Evolutionary conservation across 2,888 invertebrate species (phyloP).

Genomic region (Trichacis sp.): DNA sequence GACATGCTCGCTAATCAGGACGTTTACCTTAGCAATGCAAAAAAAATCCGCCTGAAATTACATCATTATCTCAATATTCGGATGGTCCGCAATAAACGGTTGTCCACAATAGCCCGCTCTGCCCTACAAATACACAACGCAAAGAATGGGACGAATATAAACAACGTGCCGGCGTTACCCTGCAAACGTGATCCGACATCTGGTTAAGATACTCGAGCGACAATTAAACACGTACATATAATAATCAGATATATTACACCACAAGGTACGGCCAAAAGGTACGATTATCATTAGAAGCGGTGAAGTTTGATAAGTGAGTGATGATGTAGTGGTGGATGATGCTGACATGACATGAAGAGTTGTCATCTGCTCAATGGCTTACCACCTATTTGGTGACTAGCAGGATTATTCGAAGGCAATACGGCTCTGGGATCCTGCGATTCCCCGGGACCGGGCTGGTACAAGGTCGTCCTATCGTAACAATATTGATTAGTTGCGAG

Average conservation of each 20-base stretch:
- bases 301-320: conserved; percentile 15
- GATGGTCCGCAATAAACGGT: too few relatives aligned
- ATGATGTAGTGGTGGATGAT: conserved; percentile 62
- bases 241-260: too few relatives aligned
- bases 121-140: not conserved
- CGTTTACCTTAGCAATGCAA: too few relatives aligned
- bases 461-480: conserved; percentile 73
- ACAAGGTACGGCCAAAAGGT: too few relatives aligned
- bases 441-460: conserved; percentile 64
- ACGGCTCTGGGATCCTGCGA: conserved; percentile 65
- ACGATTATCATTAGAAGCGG: too few relatives aligned
- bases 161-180: not conserved
- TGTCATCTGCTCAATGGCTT: conserved; percentile 66
- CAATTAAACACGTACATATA: not conserved
- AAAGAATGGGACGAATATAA: too few relatives aligned
- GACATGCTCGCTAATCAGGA: too few relatives aligned
- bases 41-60: too few relatives aligned
- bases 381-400: conserved; percentile 70
- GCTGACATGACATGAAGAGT: conserved; percentile 67
- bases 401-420: conserved; percentile 65
- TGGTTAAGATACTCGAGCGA: conserved; percentile 5
- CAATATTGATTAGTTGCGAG: conserved; percentile 73
- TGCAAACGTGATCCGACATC: too few relatives aligned
- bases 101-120: too few relatives aligned
- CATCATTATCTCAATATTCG: too few relatives aligned